Conservation (phyloP, 2,113 vertebrate genomes). For the Tychaedon coryphoeus region DNA sequence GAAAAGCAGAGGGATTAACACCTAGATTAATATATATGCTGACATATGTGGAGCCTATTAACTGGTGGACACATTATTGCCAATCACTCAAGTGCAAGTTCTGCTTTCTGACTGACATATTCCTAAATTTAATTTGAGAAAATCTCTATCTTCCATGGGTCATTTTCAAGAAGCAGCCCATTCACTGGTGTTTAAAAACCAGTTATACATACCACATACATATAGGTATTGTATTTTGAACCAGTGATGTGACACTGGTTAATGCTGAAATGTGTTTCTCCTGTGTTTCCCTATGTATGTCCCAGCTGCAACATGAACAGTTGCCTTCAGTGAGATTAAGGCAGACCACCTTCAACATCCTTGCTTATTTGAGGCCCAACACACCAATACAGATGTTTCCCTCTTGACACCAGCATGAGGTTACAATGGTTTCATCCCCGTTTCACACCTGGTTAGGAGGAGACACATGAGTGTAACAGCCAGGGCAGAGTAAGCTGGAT, state of each 20-base stretch:
- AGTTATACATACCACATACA: neutral
- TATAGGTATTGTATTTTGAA: neutral
- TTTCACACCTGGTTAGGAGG: neutral
- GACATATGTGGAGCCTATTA: neutral
- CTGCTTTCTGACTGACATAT: neutral
- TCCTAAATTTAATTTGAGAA: neutral
- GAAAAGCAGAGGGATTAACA: neutral
- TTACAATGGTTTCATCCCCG: neutral
- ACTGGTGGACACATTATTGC: neutral
- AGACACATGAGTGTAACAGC: accelerated
- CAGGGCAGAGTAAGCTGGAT: neutral
- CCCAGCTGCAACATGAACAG: neutral
- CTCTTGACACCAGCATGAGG: neutral
- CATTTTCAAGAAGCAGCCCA: neutral
- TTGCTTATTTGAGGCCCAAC: neutral
- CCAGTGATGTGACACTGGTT: neutral
- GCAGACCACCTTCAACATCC: neutral
- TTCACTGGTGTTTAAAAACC: neutral
- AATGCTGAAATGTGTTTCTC: neutral
- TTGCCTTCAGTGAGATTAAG: neutral
- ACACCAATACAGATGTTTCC: neutral
- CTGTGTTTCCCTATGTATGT: neutral
- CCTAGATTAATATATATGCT: neutral
- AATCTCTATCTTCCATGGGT: neutral
- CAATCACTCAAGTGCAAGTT: neutral